A percentile compares a stretch with the other conserved stretches of the same genome.
phyloP scores from a whole-genome alignment of 1,140 invertebrate species.

The Cherax destructor region DNA sequence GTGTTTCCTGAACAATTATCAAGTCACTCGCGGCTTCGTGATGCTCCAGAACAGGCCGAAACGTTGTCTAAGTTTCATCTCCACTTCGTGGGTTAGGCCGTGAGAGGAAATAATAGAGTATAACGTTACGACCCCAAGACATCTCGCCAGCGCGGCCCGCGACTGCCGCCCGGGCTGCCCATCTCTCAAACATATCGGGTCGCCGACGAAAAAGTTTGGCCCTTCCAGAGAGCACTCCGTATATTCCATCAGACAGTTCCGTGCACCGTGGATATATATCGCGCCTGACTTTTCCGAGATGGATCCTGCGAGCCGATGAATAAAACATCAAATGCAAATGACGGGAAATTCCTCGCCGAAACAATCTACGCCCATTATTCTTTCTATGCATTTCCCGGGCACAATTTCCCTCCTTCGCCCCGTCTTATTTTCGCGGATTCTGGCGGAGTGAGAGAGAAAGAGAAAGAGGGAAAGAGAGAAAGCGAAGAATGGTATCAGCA shows the following conservation, averaged over 20 bases:
- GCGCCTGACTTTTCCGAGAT: conserved; percentile 50
- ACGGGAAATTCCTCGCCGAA: conserved; percentile 49
- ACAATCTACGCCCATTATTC: conserved; percentile 60
- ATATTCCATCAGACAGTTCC: conserved; percentile 37
- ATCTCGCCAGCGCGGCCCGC: too few species aligned
- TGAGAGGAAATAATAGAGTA: too few species aligned
- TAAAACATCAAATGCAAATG: conserved; percentile 58
- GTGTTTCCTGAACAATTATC: too few species aligned
- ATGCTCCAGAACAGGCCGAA: too few species aligned
- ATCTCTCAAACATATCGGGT: conserved; percentile 5
- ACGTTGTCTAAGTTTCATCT: too few species aligned
- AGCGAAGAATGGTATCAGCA: too few species aligned
- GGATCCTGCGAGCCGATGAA: conserved; percentile 54
- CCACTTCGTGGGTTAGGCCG: too few species aligned
- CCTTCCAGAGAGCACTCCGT: conserved; percentile 26
- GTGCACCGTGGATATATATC: conserved; percentile 24
- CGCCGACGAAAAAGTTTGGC: neutral
- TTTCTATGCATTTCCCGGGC: conserved; percentile 54
- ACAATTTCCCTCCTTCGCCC: conserved; percentile 24
- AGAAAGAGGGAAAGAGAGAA: too few species aligned
- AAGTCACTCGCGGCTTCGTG: too few species aligned
- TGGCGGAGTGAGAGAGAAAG: neutral
- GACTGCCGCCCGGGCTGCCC: too few species aligned
- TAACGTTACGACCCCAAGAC: too few species aligned
- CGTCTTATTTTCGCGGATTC: conserved; percentile 15